phyloP scores from a whole-genome alignment of 1,140 invertebrate genomes.

The Drosophila baimaii region DNA sequence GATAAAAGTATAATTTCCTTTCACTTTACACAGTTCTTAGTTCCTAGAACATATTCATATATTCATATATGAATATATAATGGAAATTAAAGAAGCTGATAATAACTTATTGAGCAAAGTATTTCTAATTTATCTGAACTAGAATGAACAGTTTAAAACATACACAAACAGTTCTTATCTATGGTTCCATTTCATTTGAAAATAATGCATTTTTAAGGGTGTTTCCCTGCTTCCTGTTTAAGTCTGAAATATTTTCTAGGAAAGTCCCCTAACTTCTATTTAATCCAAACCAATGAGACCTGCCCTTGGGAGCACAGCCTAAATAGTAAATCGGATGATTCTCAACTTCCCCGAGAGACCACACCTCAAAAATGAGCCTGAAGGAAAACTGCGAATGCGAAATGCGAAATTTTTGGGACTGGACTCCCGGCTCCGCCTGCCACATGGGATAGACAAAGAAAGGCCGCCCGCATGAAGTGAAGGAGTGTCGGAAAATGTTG shows the following conservation, averaged over 20 bases:
- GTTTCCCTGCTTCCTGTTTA: background rate
- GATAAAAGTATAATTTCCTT: too few relatives aligned
- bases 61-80: background rate
- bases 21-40: too few relatives aligned
- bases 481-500: slow-evolving; percentile 18
- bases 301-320: background rate
- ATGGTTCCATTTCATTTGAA: too few relatives aligned
- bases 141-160: background rate
- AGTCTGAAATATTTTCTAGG: background rate
- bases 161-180: background rate
- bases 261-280: background rate
- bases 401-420: slow-evolving; percentile 12
- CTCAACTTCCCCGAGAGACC: background rate
- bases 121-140: background rate
- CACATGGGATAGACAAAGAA: slow-evolving; percentile 12
- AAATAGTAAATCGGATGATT: background rate
- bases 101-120: background rate
- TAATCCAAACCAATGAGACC: too few relatives aligned
- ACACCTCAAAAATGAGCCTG: slow-evolving; percentile 7
- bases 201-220: background rate
- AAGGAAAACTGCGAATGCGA: background rate
- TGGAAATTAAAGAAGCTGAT: background rate
- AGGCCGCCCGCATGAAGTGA: slow-evolving; percentile 8
- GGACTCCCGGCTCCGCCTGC: background rate
- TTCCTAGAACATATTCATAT: too few relatives aligned